These are phyloP conservation scores for Turnix velox DNA, from an alignment of 2,113 vertebrate genomes.

Conservation along the genomic window DNA sequence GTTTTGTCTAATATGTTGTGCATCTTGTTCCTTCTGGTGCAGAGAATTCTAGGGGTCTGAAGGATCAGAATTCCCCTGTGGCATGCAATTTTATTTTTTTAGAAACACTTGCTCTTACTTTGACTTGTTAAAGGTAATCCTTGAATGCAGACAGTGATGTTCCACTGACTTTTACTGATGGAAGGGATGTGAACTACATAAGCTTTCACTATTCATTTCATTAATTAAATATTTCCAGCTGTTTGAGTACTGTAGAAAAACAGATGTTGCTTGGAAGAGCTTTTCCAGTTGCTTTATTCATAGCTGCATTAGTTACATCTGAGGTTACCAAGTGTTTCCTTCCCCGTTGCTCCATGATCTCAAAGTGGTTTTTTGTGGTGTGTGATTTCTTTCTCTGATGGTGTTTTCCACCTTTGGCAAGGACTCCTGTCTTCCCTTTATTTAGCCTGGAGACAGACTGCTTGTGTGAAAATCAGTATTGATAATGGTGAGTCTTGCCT, in stretches of 20 bases:
- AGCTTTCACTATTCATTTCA: not conserved
- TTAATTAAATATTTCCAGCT: not conserved
- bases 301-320: not conserved
- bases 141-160: not conserved
- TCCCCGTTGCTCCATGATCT: not conserved
- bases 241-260: not conserved
- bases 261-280: not conserved
- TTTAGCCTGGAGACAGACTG: not conserved
- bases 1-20: not conserved
- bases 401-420: not conserved
- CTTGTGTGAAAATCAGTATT: not conserved
- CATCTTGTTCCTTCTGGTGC: not conserved
- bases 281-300: not conserved
- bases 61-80: not conserved
- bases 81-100: not conserved
- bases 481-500: not conserved
- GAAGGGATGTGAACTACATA: not conserved
- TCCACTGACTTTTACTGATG: not conserved
- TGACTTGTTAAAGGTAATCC: not conserved
- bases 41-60: not conserved
- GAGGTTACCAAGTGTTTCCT: not conserved
- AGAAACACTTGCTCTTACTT: not conserved
- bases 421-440: not conserved
- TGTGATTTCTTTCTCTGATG: not conserved
- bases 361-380: not conserved